Base-by-base conservation (phyloP, 2,888 invertebrate species). In the Tridacna crocea region DNA sequence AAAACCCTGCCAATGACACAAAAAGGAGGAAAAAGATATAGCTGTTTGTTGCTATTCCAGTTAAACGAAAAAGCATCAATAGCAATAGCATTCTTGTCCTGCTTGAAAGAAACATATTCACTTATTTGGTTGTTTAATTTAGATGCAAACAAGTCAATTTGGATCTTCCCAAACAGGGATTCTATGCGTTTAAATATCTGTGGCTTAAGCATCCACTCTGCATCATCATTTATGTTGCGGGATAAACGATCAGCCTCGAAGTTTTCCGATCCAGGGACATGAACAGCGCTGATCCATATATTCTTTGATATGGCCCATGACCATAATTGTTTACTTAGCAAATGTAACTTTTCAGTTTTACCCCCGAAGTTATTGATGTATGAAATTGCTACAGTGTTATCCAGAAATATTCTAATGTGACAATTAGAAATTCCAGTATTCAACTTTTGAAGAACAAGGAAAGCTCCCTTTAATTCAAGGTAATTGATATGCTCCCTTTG, bases 351-450 rank as follows among this genome's bases (percentile, higher is more conserved):
- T 46, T 68, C 68, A 46, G 13, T 68, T 51, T 27, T 26, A 15
- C 72, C 51, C 72, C 72, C 51, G 26, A 63, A 63, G 15, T 63
- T 63, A 63, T 63, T 63, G 13, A 63, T 63, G 63, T 63, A 63
- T 63, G 63, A 63, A 51, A 51, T 51, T 51, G 51, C 51, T 51
- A 51, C 51, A 51, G 51, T 51, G 17, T 51, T 51, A 51, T 51
- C 51, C 17, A 51, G 51, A 51, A 51, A 51, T 51, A 51, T 51
- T 17, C 51, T 51, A 17, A 51, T 51, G 51, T 51, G 51, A 51
- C 51, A 51, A 17, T 51, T 17, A 13, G 51, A 51, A 51, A 51
- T 51, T 51, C 17, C 51, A 51, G 13, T 17, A 17, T 51, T 51
- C 17, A 51, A 17, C 17, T 51, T 51, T 51, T 51, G 51, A 51